phyloP scores from a whole-genome alignment of 2,113 vertebrate genomes.

The Oreocharis arfaki region DNA sequence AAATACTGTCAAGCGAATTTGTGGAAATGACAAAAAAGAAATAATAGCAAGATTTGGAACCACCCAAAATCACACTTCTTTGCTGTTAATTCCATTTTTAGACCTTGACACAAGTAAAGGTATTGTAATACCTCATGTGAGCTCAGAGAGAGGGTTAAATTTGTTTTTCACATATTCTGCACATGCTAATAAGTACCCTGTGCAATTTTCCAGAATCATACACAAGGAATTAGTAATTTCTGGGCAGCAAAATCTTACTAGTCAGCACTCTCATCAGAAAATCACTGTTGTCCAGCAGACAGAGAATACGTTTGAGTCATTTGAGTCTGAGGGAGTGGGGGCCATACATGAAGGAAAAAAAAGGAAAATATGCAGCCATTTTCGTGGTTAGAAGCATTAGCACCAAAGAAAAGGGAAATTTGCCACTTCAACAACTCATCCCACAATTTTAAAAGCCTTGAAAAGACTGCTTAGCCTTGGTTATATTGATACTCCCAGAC shows the following conservation, averaged over 20 bases:
- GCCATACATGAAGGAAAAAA: not conserved
- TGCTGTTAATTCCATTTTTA: not conserved
- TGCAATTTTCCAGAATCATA: not conserved
- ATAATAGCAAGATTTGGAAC: not conserved
- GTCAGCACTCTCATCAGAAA: not conserved
- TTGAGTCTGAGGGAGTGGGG: not conserved
- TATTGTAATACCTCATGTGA: not conserved
- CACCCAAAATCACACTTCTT: not conserved
- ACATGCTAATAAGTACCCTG: not conserved
- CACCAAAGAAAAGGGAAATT: not conserved
- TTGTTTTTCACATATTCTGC: not conserved
- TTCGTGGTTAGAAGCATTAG: not conserved
- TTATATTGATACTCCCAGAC: not conserved
- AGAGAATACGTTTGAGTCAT: not conserved
- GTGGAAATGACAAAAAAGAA: not conserved
- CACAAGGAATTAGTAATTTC: not conserved
- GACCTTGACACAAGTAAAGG: not conserved
- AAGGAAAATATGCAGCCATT: not conserved
- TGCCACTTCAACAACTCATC: not conserved
- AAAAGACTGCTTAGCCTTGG: not conserved
- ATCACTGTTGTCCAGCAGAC: not conserved
- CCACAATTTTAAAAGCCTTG: not conserved
- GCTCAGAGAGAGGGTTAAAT: not conserved
- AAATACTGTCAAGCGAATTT: not conserved
- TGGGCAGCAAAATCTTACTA: not conserved